phyloP scores from a whole-genome alignment of 2,113 vertebrate species.

The Phyllostomus discolor region DNA sequence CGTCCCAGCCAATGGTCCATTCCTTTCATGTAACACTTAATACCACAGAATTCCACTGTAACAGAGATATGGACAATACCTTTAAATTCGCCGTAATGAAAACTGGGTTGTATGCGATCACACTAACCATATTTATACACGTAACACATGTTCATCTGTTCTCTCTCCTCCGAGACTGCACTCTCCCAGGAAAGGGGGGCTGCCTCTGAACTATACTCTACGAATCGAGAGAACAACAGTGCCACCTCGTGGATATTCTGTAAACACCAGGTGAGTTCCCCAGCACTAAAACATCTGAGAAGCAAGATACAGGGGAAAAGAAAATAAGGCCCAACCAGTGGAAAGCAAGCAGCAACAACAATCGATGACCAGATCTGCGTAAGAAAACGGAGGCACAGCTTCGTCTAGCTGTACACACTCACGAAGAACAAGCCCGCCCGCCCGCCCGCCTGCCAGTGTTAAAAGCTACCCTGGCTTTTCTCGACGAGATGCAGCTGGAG shows the following conservation, averaged over 20 bases:
- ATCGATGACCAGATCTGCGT: background rate
- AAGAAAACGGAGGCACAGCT: background rate
- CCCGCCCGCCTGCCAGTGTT: background rate
- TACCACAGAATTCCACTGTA: constrained; percentile 68
- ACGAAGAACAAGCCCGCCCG: background rate
- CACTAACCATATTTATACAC: constrained; percentile 59
- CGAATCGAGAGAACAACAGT: constrained; percentile 50
- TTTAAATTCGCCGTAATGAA: constrained; percentile 54
- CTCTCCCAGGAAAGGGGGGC: background rate
- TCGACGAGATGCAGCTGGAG: background rate
- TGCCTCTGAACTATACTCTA: background rate
- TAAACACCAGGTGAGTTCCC: background rate
- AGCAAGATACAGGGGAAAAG: background rate
- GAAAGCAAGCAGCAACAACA: background rate
- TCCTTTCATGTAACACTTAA: constrained; percentile 56
- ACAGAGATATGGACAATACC: constrained; percentile 70
- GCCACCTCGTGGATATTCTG: constrained; percentile 67
- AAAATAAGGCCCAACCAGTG: background rate
- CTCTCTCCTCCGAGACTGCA: constrained; percentile 39
- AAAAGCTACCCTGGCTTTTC: background rate
- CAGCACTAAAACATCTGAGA: background rate
- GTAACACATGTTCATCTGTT: constrained; percentile 69
- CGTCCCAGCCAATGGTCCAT: constrained; percentile 51
- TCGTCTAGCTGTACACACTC: background rate
- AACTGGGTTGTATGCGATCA: constrained; percentile 62